Percentiles rank a stretch among this genome's conserved stretches.
phyloP scores from a whole-genome alignment of 2,113 vertebrate species.

The Telmatochromis sp. region DNA sequence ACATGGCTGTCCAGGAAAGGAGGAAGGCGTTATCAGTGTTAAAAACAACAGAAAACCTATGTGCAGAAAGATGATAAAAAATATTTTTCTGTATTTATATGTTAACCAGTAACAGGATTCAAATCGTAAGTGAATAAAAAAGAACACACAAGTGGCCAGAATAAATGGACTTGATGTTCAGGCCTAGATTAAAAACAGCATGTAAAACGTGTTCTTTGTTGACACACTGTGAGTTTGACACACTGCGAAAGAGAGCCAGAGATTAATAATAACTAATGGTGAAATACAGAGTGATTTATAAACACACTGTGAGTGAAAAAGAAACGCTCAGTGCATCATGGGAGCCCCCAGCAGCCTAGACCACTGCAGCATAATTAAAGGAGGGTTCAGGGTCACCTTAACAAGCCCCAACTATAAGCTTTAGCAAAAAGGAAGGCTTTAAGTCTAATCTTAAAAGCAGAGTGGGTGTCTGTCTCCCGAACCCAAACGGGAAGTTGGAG shows the following conservation, averaged over 20 bases:
- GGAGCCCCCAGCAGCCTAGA: background rate
- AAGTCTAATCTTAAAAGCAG: background rate
- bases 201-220: background rate
- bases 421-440: background rate
- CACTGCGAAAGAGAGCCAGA: background rate
- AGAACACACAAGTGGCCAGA: background rate
- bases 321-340: background rate
- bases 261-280: background rate
- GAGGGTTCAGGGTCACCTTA: background rate
- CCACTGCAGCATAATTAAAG: background rate
- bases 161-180: background rate
- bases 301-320: background rate
- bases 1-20: fast-evolving
- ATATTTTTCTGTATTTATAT: background rate
- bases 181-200: background rate
- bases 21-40: background rate
- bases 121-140: background rate
- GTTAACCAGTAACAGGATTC: background rate
- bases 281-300: background rate
- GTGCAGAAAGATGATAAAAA: background rate
- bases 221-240: background rate
- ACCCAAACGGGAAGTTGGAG: background rate
- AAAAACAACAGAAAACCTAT: background rate
- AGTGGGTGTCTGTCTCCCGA: fast-evolving
- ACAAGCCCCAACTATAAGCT: background rate